Conservation (phyloP, 2,888 invertebrate genomes). For the Andrena praecox region DNA sequence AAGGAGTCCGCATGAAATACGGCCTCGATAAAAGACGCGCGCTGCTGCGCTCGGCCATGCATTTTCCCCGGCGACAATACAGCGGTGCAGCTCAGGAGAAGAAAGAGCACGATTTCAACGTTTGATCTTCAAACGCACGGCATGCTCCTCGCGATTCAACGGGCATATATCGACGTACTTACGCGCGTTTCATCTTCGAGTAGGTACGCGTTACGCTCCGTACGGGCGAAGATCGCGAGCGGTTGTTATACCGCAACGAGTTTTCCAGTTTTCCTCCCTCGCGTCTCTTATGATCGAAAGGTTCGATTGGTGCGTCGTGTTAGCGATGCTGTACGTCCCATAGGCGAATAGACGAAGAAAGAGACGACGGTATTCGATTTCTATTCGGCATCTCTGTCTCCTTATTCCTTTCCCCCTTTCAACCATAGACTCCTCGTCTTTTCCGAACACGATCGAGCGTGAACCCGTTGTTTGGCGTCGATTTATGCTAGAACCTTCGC, state of each 20-base stretch:
- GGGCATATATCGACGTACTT: constrained; percentile 24
- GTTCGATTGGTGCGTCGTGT: constrained; percentile 15
- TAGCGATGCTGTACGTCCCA: background rate
- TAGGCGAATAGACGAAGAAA: background rate
- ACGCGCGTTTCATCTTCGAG: constrained; percentile 6
- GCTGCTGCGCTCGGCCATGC: constrained; percentile 52
- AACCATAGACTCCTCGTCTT: background rate
- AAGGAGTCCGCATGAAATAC: constrained; percentile 43
- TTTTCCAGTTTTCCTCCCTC: constrained; percentile 42
- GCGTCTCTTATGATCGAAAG: constrained; percentile 21
- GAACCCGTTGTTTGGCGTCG: constrained; percentile 50
- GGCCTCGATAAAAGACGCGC: constrained; percentile 47
- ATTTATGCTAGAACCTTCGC: constrained; percentile 32
- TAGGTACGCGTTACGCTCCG: background rate
- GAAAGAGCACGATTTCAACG: constrained; percentile 63
- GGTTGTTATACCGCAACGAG: background rate
- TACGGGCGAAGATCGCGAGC: constrained; percentile 1
- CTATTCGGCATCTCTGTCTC: background rate
- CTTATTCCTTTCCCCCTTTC: background rate
- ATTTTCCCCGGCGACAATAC: constrained; percentile 63
- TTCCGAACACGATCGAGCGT: constrained; percentile 29
- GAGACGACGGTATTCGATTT: constrained; percentile 12
- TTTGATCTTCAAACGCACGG: constrained; percentile 68
- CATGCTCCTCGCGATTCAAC: constrained; percentile 35
- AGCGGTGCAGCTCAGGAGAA: constrained; percentile 45